Percentiles rank a stretch among this genome's conserved stretches.
Conservation (phyloP, 2,888 invertebrate species). For the Phoenoteleia sp. region DNA sequence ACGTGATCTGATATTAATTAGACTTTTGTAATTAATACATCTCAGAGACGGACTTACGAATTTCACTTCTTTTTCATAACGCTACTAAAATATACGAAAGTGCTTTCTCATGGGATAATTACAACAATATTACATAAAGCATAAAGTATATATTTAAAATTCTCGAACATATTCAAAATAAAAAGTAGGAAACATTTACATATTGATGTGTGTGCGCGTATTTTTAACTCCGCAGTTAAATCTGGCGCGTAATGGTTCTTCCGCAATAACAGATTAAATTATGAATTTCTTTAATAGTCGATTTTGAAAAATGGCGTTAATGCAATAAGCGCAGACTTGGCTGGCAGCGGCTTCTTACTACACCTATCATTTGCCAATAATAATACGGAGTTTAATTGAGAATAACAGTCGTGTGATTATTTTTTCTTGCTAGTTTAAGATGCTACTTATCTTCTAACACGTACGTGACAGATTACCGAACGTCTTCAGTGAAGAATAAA, state of each 20-base stretch:
- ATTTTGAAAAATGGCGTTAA: background rate
- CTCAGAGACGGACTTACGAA: slow-evolving; percentile 36
- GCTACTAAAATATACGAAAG: slow-evolving; percentile 48
- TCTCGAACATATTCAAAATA: slow-evolving; percentile 5
- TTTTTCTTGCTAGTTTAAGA: slow-evolving; percentile 25
- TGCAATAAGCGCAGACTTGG: background rate
- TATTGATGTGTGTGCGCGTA: background rate
- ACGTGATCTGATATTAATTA: slow-evolving; percentile 50
- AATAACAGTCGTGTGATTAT: slow-evolving; percentile 13
- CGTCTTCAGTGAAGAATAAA: slow-evolving; percentile 33
- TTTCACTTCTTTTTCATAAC: slow-evolving; percentile 62
- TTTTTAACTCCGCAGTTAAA: background rate
- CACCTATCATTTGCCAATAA: slow-evolving; percentile 21
- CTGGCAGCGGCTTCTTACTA: background rate
- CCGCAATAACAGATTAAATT: slow-evolving; percentile 30
- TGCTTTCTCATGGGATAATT: slow-evolving; percentile 60
- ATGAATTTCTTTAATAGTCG: background rate
- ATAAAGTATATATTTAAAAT: slow-evolving; percentile 29
- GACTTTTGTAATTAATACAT: slow-evolving; percentile 57
- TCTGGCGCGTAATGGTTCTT: slow-evolving; percentile 2
- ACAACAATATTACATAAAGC: slow-evolving; percentile 59
- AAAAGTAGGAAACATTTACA: slow-evolving; percentile 26
- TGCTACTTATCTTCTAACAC: slow-evolving; percentile 35
- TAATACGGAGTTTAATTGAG: slow-evolving; percentile 2
- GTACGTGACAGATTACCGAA: slow-evolving; percentile 41